Evolutionary conservation across 2,113 vertebrate genomes (phyloP).

Genomic region (Raja brachyura): DNA sequence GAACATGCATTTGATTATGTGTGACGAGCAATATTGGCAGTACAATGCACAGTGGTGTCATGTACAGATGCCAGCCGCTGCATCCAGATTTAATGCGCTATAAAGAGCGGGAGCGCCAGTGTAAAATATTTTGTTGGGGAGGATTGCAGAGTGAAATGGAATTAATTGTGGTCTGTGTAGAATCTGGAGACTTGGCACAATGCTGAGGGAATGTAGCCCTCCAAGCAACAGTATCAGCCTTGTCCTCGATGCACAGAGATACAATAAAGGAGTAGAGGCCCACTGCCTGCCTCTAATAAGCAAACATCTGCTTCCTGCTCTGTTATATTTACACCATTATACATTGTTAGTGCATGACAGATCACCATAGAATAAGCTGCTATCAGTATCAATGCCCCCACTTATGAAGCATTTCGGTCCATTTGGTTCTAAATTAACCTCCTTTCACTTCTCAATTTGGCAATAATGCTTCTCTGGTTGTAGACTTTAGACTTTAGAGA

Average conservation of each 20-base stretch:
- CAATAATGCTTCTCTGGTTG: constrained; percentile 21
- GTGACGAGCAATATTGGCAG: background rate
- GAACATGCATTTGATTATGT: background rate
- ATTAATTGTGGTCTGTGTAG: background rate
- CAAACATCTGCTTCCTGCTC: constrained; percentile 29
- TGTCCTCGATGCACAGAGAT: background rate
- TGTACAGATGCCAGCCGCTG: background rate
- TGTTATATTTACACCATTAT: background rate
- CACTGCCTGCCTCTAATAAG: constrained; percentile 5
- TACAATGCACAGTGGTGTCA: background rate
- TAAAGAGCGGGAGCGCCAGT: background rate
- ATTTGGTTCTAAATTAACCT: background rate
- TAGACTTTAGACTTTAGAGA: background rate
- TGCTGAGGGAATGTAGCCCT: background rate
- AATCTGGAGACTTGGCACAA: constrained; percentile 24
- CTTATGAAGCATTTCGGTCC: background rate
- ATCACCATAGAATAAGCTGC: constrained; percentile 5
- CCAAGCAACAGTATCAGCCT: constrained; percentile 5
- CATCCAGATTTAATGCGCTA: background rate
- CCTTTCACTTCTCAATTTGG: background rate
- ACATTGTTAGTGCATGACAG: constrained; percentile 28
- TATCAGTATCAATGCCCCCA: constrained; percentile 23
- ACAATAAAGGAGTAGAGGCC: constrained; percentile 10
- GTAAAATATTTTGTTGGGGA: constrained; percentile 4
- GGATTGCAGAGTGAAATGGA: constrained; percentile 21